A percentile compares a stretch with the other conserved stretches of the same genome.
phyloP scores from a whole-genome alignment of 2,797 vertebrate species.

The Rousettus madagascariensis region DNA sequence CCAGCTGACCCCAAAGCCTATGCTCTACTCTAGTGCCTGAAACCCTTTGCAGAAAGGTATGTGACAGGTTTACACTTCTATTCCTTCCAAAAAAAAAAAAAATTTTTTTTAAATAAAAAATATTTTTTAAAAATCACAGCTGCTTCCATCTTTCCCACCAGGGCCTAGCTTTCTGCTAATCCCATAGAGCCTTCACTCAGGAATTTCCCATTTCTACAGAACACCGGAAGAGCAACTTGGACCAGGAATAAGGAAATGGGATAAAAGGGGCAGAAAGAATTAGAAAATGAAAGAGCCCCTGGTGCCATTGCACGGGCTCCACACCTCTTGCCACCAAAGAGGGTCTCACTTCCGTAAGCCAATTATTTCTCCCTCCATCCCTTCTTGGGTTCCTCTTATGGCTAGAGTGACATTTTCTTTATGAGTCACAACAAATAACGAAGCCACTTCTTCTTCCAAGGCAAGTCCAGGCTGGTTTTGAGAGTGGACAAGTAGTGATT shows the following conservation, averaged over 20 bases:
- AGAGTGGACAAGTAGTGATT: background rate
- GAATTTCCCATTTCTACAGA: background rate
- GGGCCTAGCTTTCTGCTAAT: background rate
- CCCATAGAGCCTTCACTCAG: background rate
- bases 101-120: too few species aligned
- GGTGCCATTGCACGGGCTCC: too few species aligned
- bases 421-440: background rate
- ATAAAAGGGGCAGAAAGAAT: background rate
- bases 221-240: background rate
- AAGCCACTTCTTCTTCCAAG: background rate
- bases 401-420: background rate
- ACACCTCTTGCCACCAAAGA: background rate
- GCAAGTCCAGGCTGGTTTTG: background rate
- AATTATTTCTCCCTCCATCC: fast-evolving
- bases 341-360: background rate
- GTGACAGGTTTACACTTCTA: background rate
- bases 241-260: background rate
- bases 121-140: background rate
- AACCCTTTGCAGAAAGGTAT: background rate
- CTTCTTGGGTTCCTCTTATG: background rate
- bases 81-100: background rate
- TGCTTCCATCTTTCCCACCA: background rate
- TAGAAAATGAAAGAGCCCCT: background rate
- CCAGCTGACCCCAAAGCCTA: background rate
- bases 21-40: background rate